Evolutionary conservation across 2,888 invertebrate genomes (phyloP).

Genomic region (Epirrhoe tristata): DNA sequence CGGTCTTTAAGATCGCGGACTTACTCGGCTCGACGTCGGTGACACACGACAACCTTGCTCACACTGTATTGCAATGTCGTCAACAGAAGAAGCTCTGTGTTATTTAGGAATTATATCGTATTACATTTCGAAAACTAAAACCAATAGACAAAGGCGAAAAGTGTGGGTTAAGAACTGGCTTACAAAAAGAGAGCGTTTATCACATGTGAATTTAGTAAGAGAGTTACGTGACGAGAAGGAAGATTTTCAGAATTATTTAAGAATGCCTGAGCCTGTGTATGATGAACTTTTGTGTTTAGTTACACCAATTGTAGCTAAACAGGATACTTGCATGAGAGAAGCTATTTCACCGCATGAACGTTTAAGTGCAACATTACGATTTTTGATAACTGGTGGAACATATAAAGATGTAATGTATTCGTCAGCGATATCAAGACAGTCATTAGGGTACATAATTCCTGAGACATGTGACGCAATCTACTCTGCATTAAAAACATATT

Average conservation of each 20-base stretch:
- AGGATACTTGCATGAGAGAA: constrained; percentile 37
- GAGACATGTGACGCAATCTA: constrained; percentile 30
- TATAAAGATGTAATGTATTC: constrained; percentile 25
- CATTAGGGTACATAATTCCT: constrained; percentile 30
- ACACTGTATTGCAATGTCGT: no score
- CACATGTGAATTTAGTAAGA: no score
- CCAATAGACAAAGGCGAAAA: no score
- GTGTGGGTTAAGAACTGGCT: no score
- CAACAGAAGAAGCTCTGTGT: no score
- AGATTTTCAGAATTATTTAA: constrained; percentile 22
- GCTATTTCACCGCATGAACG: constrained; percentile 36
- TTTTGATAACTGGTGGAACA: constrained; percentile 31
- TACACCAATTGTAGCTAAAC: constrained; percentile 36
- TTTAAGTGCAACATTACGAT: constrained; percentile 34
- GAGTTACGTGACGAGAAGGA: constrained; percentile 17
- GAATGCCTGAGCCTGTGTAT: constrained; percentile 25
- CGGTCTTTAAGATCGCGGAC: no score
- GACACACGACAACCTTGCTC: no score
- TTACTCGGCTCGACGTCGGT: no score
- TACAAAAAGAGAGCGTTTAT: no score
- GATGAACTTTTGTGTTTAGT: constrained; percentile 21
- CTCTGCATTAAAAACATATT: constrained; percentile 24
- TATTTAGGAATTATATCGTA: no score
- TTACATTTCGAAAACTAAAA: no score
- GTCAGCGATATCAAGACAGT: constrained; percentile 19